These are phyloP conservation scores for Galemys pyrenaicus DNA, from an alignment of 2,113 vertebrate species.

Conservation along the genomic window DNA sequence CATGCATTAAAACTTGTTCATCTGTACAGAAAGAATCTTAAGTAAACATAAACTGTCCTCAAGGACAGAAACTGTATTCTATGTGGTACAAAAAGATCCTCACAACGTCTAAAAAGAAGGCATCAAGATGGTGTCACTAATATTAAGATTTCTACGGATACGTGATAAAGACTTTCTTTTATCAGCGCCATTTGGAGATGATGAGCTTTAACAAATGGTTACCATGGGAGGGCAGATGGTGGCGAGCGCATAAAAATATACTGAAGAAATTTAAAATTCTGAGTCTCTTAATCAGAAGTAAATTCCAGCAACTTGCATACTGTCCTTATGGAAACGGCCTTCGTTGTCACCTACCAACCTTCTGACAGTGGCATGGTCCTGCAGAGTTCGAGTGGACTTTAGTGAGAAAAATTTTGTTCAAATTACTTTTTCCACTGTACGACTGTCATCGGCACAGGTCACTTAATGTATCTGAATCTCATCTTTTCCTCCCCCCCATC, in stretches of 20 bases:
- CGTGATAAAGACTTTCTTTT: constrained; percentile 46
- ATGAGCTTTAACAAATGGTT: constrained; percentile 8
- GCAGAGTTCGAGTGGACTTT: neutral
- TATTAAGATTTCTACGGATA: constrained; percentile 60
- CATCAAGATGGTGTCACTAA: constrained; percentile 40
- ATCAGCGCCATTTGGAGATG: constrained; percentile 55
- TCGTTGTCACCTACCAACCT: neutral
- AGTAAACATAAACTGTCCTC: constrained; percentile 27
- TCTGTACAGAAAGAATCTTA: neutral
- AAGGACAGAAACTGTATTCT: neutral
- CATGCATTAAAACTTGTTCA: neutral
- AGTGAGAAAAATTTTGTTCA: neutral
- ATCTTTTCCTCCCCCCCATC: neutral
- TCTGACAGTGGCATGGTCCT: neutral
- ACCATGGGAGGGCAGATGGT: constrained; percentile 19
- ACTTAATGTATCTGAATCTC: neutral
- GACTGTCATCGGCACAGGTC: neutral
- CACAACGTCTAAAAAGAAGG: constrained; percentile 30
- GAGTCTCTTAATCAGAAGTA: neutral
- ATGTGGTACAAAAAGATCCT: constrained; percentile 3
- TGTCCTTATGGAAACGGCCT: neutral
- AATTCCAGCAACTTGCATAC: neutral
- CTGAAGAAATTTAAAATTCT: constrained; percentile 33
- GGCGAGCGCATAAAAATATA: neutral
- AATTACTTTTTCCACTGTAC: neutral